Conservation (phyloP, 1,140 invertebrate species). For the Alviniconcha marisindica region DNA sequence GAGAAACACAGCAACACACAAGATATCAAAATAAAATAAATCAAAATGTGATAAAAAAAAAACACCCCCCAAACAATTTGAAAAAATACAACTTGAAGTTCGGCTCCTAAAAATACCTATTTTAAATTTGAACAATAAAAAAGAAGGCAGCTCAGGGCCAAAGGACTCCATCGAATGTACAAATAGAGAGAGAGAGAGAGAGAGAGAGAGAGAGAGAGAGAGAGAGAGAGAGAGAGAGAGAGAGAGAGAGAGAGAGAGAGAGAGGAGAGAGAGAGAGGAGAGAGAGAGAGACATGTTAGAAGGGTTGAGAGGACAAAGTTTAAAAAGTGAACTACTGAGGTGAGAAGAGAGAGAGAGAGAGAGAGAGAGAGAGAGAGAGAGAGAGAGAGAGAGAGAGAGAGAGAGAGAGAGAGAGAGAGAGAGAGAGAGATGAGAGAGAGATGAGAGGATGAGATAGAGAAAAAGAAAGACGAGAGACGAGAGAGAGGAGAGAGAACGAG, state of each 20-base stretch:
- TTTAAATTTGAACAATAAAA: too few species aligned
- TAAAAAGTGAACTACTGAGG: neutral
- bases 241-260: conserved; percentile 12
- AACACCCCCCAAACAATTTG: too few species aligned
- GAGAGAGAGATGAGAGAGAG: neutral
- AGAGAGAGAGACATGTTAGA: neutral
- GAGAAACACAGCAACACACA: too few species aligned
- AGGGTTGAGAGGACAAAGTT: neutral
- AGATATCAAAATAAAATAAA: too few species aligned
- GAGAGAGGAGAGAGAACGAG: neutral
- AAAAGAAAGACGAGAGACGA: neutral
- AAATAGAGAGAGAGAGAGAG: too few species aligned
- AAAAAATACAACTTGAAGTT: too few species aligned
- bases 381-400: neutral
- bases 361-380: too few species aligned
- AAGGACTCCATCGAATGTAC: too few species aligned
- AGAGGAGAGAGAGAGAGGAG: conserved; percentile 8
- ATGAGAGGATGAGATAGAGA: neutral
- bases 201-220: too few species aligned
- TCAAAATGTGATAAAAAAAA: too few species aligned
- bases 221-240: conserved; percentile 33
- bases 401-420: conserved; percentile 11
- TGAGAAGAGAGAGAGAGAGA: neutral
- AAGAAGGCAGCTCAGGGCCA: too few species aligned
- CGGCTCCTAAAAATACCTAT: too few species aligned